Percentiles rank a stretch among this genome's conserved stretches.
These are phyloP conservation scores for Chaetophractus vellerosus DNA, from an alignment of 2,797 vertebrate species.

Conservation along the genomic window DNA sequence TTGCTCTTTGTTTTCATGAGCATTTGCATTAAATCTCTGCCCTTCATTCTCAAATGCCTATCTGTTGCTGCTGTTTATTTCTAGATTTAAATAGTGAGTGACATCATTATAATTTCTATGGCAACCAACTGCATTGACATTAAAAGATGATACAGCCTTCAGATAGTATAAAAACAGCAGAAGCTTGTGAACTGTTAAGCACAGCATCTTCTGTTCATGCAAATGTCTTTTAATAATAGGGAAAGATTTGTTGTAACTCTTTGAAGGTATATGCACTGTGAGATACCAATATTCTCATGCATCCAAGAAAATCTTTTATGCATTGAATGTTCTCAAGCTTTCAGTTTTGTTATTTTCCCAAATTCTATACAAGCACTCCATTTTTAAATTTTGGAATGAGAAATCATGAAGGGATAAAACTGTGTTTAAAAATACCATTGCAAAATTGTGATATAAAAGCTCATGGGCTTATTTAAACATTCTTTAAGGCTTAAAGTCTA, in stretches of 20 bases:
- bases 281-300: slow-evolving; percentile 21
- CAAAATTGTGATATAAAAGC: background rate
- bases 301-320: background rate
- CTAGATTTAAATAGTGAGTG: slow-evolving; percentile 83
- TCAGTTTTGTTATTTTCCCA: background rate
- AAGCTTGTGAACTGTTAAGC: slow-evolving; percentile 78
- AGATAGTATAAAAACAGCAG: slow-evolving; percentile 81
- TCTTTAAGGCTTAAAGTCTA: background rate
- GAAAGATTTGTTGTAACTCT: slow-evolving; percentile 27
- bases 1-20: slow-evolving; percentile 80
- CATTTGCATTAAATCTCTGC: slow-evolving; percentile 83
- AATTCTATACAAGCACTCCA: background rate
- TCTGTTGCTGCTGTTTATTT: slow-evolving; percentile 86
- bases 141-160: slow-evolving; percentile 84
- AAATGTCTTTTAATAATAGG: slow-evolving; percentile 74
- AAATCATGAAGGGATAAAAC: background rate
- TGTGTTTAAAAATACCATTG: background rate
- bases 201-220: slow-evolving; percentile 69
- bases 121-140: slow-evolving; percentile 81
- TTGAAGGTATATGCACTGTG: background rate
- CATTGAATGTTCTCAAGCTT: slow-evolving; percentile 16
- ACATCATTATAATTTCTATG: slow-evolving; percentile 84
- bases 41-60: slow-evolving; percentile 85
- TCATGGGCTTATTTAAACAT: background rate
- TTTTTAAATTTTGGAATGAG: slow-evolving; percentile 54